Percentiles rank a stretch among this genome's conserved stretches.
Conservation (phyloP, 2,113 vertebrate species). For the Carassius auratus region DNA sequence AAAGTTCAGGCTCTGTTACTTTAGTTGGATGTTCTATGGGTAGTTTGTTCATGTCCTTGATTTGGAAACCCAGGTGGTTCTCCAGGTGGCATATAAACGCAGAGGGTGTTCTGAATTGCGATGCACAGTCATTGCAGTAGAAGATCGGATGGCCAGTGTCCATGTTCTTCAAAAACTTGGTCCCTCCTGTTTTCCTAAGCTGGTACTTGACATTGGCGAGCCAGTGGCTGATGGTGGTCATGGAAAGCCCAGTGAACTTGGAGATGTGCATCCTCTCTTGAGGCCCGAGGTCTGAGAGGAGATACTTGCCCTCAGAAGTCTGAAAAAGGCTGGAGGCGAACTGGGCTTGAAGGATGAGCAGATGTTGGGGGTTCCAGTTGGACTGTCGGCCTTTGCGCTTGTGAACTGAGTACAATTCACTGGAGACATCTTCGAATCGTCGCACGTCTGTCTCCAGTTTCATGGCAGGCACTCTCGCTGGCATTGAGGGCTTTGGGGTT, state of each 20-base stretch:
- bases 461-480: slow-evolving; percentile 84
- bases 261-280: slow-evolving; percentile 99
- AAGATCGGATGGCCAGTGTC: slow-evolving; percentile 97
- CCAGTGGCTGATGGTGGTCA: slow-evolving; percentile 99
- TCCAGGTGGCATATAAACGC: slow-evolving; percentile 94
- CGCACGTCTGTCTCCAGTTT: slow-evolving; percentile 93
- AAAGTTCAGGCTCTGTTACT: slow-evolving; percentile 87
- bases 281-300: slow-evolving; percentile 94
- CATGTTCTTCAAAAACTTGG: slow-evolving; percentile 99
- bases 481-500: slow-evolving; percentile 89
- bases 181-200: slow-evolving; percentile 96
- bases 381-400: slow-evolving; percentile 97
- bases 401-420: slow-evolving; percentile 92
- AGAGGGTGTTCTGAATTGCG: slow-evolving; percentile 93
- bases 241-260: slow-evolving; percentile 96
- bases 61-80: slow-evolving; percentile 96
- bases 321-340: slow-evolving; percentile 97
- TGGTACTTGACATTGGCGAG: slow-evolving; percentile 98
- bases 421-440: slow-evolving; percentile 90
- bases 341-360: slow-evolving; percentile 96
- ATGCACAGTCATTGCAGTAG: slow-evolving; percentile 98
- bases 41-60: slow-evolving; percentile 99
- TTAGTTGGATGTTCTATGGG: slow-evolving; percentile 91
- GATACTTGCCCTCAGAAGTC: slow-evolving; percentile 95
- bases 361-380: slow-evolving; percentile 98